These are phyloP conservation scores for Drosophila koepferae DNA, from an alignment of 2,888 invertebrate genomes.

Conservation along the genomic window DNA sequence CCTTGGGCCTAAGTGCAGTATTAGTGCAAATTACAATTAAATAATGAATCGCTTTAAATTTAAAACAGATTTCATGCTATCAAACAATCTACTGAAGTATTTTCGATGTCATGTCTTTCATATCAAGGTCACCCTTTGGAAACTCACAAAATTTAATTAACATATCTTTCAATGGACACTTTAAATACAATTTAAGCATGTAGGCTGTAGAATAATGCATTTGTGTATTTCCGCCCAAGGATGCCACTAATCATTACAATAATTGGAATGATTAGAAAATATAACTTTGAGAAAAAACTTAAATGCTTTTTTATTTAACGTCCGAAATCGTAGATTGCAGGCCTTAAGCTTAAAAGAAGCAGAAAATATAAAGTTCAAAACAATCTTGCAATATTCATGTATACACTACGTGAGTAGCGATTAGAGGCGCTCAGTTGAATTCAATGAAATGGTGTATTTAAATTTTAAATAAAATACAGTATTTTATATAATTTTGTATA, in stretches of 20 bases:
- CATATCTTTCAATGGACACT: slow-evolving; percentile 63
- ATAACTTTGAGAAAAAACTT: slow-evolving; percentile 32
- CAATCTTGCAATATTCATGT: too few relatives aligned
- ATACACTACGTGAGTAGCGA: too few relatives aligned
- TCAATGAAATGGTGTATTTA: too few relatives aligned
- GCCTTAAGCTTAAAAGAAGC: too few relatives aligned
- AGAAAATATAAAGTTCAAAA: too few relatives aligned
- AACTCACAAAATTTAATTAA: slow-evolving; percentile 66
- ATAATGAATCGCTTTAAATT: background rate
- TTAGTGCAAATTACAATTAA: background rate
- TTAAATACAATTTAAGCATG: slow-evolving; percentile 25
- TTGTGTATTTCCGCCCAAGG: slow-evolving; percentile 54
- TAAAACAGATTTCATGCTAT: slow-evolving; percentile 3
- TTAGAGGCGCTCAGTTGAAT: too few relatives aligned
- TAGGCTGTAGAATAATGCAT: slow-evolving; percentile 52
- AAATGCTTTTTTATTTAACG: slow-evolving; percentile 3
- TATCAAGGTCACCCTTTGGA: slow-evolving; percentile 30
- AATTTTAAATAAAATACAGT: too few relatives aligned
- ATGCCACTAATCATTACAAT: slow-evolving; percentile 34
- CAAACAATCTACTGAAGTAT: slow-evolving; percentile 3
- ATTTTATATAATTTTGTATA: too few relatives aligned
- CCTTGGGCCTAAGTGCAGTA: slow-evolving; percentile 79
- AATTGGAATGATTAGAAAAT: slow-evolving; percentile 52
- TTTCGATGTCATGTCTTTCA: slow-evolving; percentile 13
- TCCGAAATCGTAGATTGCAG: background rate